These are phyloP conservation scores for Lepidostoma basale DNA, from an alignment of 1,140 invertebrate genomes.

Conservation along the genomic window DNA sequence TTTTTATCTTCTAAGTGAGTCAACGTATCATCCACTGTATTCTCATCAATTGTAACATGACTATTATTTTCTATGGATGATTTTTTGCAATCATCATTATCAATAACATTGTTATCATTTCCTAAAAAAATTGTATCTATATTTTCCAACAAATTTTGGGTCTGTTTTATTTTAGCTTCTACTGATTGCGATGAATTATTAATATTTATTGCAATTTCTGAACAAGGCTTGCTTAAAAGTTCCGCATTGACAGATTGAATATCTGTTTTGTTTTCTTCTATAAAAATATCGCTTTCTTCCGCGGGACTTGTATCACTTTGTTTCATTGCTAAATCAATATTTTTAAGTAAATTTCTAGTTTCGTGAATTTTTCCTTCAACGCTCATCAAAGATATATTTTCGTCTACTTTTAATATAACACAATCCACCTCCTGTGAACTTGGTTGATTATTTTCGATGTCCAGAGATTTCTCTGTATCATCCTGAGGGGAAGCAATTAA, in stretches of 20 bases:
- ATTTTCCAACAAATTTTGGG: conserved; percentile 50
- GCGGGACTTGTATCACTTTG: neutral
- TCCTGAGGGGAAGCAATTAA: neutral
- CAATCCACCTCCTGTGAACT: neutral
- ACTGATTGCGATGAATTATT: neutral
- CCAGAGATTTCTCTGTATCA: neutral
- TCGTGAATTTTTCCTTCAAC: conserved; percentile 8
- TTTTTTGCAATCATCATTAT: too few species aligned
- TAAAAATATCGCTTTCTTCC: neutral
- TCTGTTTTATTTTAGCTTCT: conserved; percentile 51
- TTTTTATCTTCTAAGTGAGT: neutral
- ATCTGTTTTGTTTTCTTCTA: neutral
- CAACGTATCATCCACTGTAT: neutral
- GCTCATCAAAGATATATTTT: neutral
- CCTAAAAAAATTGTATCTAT: neutral
- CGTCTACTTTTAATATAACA: neutral
- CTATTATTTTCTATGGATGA: neutral
- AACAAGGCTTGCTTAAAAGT: too few species aligned
- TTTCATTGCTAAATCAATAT: conserved; percentile 28
- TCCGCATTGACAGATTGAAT: too few species aligned
- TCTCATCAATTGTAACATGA: conserved; percentile 3
- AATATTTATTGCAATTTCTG: neutral
- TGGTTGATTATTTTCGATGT: neutral
- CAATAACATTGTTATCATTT: neutral
- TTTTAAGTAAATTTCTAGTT: conserved; percentile 2